phyloP scores from a whole-genome alignment of 2,113 vertebrate genomes.

The Tragelaphus imberbis region DNA sequence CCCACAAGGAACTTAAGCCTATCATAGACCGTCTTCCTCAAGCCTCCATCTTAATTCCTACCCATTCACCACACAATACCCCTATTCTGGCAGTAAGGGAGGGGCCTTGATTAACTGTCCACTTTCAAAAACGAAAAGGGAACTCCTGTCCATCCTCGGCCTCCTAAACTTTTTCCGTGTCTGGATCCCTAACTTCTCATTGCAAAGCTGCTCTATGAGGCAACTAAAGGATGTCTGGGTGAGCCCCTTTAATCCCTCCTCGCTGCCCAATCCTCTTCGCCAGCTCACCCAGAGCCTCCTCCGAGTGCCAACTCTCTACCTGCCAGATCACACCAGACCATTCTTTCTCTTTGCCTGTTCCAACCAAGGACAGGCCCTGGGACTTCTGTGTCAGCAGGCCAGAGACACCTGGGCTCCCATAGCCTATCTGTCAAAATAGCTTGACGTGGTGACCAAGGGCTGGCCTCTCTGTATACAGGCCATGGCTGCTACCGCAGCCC shows the following conservation, averaged over 20 bases:
- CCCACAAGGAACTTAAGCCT: neutral
- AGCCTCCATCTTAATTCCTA: neutral
- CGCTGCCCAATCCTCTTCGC: fast-evolving
- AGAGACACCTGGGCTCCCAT: neutral
- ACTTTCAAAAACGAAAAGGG: neutral
- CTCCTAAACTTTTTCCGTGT: neutral
- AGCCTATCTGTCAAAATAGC: neutral
- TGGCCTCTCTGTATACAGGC: neutral
- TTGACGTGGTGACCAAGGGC: neutral
- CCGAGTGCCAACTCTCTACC: neutral
- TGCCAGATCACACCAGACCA: neutral
- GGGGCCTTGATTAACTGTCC: neutral
- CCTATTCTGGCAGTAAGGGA: neutral
- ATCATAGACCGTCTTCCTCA: neutral
- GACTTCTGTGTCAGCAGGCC: neutral
- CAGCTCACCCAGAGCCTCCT: neutral
- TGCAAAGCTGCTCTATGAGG: neutral
- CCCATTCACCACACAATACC: neutral
- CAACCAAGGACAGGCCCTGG: neutral
- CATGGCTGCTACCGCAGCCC: neutral
- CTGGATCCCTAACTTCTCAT: neutral
- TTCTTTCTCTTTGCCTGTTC: neutral
- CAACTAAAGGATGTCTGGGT: neutral
- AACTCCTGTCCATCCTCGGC: neutral
- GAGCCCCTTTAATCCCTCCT: neutral